Evolutionary conservation across 2,888 invertebrate species (phyloP).

Genomic region (Tachina lurida): DNA sequence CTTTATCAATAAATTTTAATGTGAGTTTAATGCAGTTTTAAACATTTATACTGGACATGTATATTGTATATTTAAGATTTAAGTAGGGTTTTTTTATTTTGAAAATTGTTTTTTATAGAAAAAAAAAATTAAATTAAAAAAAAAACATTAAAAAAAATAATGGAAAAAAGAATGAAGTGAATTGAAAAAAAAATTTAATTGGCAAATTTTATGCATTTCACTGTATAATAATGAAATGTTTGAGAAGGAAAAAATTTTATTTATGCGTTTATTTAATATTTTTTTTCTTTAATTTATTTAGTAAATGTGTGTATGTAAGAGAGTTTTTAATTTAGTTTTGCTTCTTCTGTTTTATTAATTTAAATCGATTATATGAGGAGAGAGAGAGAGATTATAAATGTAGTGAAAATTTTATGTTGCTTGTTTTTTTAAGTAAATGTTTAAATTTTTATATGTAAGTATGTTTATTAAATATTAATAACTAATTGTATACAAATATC

Average conservation of each 20-base stretch:
- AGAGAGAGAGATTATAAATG: slow-evolving; percentile 55
- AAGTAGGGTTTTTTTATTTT: neutral
- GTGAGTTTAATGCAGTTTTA: slow-evolving; percentile 54
- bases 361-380: slow-evolving; percentile 64
- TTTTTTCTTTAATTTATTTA: slow-evolving; percentile 28
- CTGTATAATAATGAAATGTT: slow-evolving; percentile 56
- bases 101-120: slow-evolving; percentile 24
- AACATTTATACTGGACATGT: slow-evolving; percentile 73
- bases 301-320: slow-evolving; percentile 52
- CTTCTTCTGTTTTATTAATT: slow-evolving; percentile 24
- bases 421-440: slow-evolving; percentile 19
- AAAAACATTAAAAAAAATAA: neutral
- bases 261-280: slow-evolving; percentile 17
- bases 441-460: neutral
- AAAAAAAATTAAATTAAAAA: slow-evolving; percentile 2
- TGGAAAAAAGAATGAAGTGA: neutral
- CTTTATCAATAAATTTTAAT: slow-evolving; percentile 65
- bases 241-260: slow-evolving; percentile 55
- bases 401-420: slow-evolving; percentile 73
- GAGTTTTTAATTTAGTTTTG: slow-evolving; percentile 68
- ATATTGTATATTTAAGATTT: slow-evolving; percentile 65
- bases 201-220: slow-evolving; percentile 50
- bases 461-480: slow-evolving; percentile 46
- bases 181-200: neutral
- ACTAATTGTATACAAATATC: slow-evolving; percentile 72